Evolutionary conservation across 64 coral and sea anemone genomes (phyloP).

Genomic region (Montipora capricornis): DNA sequence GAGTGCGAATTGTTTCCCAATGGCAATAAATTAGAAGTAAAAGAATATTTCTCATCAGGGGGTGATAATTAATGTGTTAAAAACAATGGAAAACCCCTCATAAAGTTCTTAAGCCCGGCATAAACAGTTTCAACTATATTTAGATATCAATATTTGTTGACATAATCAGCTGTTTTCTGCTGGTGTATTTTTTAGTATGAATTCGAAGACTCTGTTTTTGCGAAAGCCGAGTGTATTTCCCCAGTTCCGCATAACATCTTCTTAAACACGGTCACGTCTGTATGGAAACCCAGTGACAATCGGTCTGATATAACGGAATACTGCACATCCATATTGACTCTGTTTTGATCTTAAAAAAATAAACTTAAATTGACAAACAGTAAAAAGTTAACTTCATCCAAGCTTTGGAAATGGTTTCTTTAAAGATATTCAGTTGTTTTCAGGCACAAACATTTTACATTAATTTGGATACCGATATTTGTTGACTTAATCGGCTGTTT

Average conservation of each 20-base stretch:
- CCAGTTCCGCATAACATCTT: slow-evolving; percentile 21
- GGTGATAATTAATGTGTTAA: slow-evolving; percentile 13
- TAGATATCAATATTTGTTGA: neutral
- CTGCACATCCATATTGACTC: neutral
- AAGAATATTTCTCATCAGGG: neutral
- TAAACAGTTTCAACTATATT: slow-evolving; percentile 9
- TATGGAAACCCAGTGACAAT: neutral
- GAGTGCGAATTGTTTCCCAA: neutral
- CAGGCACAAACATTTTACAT: slow-evolving; percentile 13
- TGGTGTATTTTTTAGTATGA: neutral
- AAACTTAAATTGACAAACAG: too few species aligned
- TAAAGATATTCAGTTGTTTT: too few species aligned
- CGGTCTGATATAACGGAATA: slow-evolving; percentile 12
- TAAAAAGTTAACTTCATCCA: too few species aligned
- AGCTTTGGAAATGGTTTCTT: too few species aligned
- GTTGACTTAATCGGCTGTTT: neutral
- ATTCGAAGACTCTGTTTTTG: neutral
- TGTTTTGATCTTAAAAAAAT: neutral
- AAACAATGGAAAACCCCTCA: neutral
- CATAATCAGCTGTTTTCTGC: neutral
- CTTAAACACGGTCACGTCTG: neutral
- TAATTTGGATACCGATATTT: neutral
- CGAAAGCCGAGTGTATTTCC: neutral
- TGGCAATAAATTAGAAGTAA: neutral
- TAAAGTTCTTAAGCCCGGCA: neutral